Evolutionary conservation across 2,113 vertebrate genomes (phyloP).

Genomic region (Phalacrocorax pelagicus): DNA sequence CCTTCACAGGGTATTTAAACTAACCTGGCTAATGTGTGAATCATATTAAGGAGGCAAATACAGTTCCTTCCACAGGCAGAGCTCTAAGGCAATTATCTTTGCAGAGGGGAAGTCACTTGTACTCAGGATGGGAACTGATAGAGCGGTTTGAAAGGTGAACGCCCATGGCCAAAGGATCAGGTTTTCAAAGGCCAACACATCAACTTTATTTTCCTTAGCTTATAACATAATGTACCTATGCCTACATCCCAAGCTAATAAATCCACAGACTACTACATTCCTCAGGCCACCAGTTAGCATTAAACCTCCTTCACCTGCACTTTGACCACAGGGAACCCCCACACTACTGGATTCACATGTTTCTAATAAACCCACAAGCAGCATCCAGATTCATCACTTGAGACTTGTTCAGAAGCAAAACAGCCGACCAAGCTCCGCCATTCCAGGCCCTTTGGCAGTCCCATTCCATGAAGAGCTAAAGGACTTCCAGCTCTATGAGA

Average conservation of each 20-base stretch:
- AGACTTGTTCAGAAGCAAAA: background rate
- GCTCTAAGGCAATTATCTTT: background rate
- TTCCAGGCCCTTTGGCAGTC: background rate
- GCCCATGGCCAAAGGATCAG: background rate
- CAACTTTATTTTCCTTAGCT: background rate
- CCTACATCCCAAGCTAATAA: background rate
- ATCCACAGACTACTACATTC: background rate
- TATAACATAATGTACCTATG: rapidly evolving
- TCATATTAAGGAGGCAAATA: background rate
- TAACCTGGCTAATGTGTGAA: background rate
- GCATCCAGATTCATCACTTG: background rate
- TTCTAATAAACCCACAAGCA: background rate
- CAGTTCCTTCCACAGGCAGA: background rate
- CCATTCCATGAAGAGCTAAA: background rate
- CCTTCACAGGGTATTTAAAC: background rate
- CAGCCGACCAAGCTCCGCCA: background rate
- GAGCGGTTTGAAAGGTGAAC: background rate
- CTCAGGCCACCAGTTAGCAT: rapidly evolving
- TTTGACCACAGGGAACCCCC: background rate
- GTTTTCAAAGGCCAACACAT: rapidly evolving
- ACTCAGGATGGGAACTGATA: background rate
- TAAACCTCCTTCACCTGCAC: background rate
- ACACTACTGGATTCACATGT: background rate
- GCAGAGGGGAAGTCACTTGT: background rate
- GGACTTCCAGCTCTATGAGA: background rate